A percentile compares a stretch with the other conserved stretches of the same genome.
Conservation (phyloP, 2,888 invertebrate genomes). For the Nomada fabriciana region DNA sequence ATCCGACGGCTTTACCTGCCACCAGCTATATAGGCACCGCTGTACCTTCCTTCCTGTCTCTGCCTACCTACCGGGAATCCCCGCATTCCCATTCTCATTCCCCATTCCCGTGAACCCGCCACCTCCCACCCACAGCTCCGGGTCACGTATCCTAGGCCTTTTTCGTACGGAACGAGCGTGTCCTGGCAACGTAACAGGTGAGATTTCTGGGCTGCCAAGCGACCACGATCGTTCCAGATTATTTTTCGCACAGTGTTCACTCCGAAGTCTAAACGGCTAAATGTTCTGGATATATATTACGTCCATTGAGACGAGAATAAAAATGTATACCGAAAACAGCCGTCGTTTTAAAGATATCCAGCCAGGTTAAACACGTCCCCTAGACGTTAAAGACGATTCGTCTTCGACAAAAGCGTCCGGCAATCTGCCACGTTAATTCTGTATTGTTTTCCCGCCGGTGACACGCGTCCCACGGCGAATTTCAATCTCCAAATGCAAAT, state of each 20-base stretch:
- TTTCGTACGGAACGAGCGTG: constrained; percentile 50
- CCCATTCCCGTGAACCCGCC: constrained; percentile 60
- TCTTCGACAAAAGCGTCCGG: neutral
- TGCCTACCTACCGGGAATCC: constrained; percentile 67
- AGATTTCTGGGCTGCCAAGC: constrained; percentile 51
- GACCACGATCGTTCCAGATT: neutral
- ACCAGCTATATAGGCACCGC: constrained; percentile 66
- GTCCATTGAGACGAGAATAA: too few relatives aligned
- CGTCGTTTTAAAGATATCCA: too few relatives aligned
- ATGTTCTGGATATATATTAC: too few relatives aligned
- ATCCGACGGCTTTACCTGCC: constrained; percentile 79
- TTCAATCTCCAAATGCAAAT: constrained; percentile 53
- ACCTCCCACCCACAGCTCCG: constrained; percentile 45
- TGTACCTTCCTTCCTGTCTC: constrained; percentile 59
- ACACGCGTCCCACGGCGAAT: constrained; percentile 38
- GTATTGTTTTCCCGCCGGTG: constrained; percentile 30
- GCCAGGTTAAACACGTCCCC: too few relatives aligned
- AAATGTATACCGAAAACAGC: too few relatives aligned
- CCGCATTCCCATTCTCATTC: constrained; percentile 66
- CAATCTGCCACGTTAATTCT: constrained; percentile 28
- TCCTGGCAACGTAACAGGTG: constrained; percentile 65
- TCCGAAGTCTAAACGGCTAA: too few relatives aligned
- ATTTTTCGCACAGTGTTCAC: neutral
- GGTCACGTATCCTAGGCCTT: constrained; percentile 66
- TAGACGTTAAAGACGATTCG: too few relatives aligned